Base-by-base conservation (phyloP, 2,113 vertebrate genomes). In the Mola mola region DNA sequence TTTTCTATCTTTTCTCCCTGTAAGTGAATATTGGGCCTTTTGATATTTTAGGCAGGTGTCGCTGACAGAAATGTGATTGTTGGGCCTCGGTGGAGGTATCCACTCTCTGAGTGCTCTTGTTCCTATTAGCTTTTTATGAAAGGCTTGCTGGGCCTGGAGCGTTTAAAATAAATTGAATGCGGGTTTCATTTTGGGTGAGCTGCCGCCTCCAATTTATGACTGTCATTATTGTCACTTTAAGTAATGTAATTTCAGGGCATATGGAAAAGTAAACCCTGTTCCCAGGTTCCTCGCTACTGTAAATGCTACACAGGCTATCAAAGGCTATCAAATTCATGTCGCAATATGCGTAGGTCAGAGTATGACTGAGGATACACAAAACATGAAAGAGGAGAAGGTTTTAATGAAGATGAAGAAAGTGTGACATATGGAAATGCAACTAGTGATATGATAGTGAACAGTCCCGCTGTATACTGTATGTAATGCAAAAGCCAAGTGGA, bases 241-340 rank as follows among this genome's bases (percentile, higher is more conserved):
- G 42, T 83, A 79, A 83, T 88, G 79, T 79, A 71, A 79, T 75
- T 75, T 66, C 53, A 64, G 72, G 49, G 65, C 78, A 85, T 72
- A 72, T 71, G 70, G 78, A 88, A 79, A 76, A 56, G 75, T 88
- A 81, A 84, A 79, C 81, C 63, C 44, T 75, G 52, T 79, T 83
- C 78, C 84, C 60, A 72, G 50, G 70, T 71, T 75, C 43, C 74
- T 78, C 65, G 50, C 83, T 88, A 84, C 75, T 66, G 77, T 79
- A 81, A 83, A 77, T 75, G 58, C 82, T 73, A 79, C 79, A 79
- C 75, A 86, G 26, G 50, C 64, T 61, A 76, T 75, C 59, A 79
- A 62, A 75, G 34, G 68, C 70, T 81, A n/a, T n/a, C n/a, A n/a
- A 61, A 82, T 72, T 81, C 66, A 78, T 60, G 58, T 70, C 24